A percentile compares a stretch with the other conserved stretches of the same genome.
Conservation (phyloP, 2,888 invertebrate genomes). For the Mamestra brassicae region DNA sequence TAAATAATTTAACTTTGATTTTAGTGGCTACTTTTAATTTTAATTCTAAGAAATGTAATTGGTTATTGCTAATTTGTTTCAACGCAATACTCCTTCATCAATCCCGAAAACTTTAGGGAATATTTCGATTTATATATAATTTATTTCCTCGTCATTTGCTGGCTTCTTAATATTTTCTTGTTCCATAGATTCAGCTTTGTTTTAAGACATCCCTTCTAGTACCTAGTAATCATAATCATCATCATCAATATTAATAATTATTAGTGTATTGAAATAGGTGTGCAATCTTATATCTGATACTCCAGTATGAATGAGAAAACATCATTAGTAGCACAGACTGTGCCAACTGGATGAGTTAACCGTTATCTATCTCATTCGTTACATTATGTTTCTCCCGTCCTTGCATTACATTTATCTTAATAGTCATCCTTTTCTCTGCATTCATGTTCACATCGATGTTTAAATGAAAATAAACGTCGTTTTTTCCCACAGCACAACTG, state of each 20-base stretch:
- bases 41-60: slow-evolving; percentile 40
- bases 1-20: slow-evolving; percentile 37
- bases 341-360: not conserved
- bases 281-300: not conserved
- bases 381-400: not conserved
- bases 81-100: not conserved
- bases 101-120: not conserved
- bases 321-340: not conserved
- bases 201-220: not conserved
- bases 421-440: not conserved
- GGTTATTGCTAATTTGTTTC: slow-evolving; percentile 45
- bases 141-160: not conserved
- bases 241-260: too few species aligned
- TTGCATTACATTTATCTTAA: slow-evolving; percentile 20
- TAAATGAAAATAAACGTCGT: slow-evolving; percentile 46
- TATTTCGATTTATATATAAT: not conserved
- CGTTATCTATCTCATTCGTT: not conserved
- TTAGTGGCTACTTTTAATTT: slow-evolving; percentile 41
- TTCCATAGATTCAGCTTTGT: not conserved
- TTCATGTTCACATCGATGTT: slow-evolving; percentile 24
- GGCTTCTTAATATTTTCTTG: not conserved
- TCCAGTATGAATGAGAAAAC: not conserved
- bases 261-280: not conserved
- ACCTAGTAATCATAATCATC: not conserved
- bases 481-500: slow-evolving; percentile 47